These are phyloP conservation scores for Strigamia transsilvanica DNA, from an alignment of 2,888 invertebrate species.

Conservation along the genomic window DNA sequence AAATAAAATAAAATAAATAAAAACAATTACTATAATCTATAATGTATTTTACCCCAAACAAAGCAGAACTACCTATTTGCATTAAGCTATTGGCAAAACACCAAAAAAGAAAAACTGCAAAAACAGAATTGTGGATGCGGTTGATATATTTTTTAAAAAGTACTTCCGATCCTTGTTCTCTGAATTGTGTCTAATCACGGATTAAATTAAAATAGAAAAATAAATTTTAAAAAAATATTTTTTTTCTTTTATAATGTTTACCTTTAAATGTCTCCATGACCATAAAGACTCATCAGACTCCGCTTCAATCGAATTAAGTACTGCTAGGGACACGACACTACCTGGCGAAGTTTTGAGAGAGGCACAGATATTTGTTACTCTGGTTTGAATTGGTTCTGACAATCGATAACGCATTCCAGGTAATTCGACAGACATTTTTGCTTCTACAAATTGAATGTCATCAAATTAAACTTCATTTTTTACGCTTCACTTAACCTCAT, in stretches of 20 bases:
- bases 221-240: background rate
- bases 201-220: background rate
- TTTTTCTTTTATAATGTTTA: background rate
- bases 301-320: background rate
- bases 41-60: background rate
- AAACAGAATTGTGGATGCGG: constrained; percentile 79
- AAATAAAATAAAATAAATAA: background rate
- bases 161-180: constrained; percentile 71
- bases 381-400: background rate
- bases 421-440: background rate
- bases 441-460: background rate
- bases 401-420: background rate
- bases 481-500: background rate
- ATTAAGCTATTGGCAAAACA: background rate
- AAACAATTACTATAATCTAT: background rate
- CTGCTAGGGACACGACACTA: background rate
- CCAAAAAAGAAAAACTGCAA: constrained; percentile 61
- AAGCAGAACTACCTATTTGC: background rate
- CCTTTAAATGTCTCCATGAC: constrained; percentile 13
- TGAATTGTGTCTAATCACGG: constrained; percentile 53
- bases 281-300: background rate
- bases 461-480: background rate
- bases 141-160: constrained; percentile 79
- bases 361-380: background rate
- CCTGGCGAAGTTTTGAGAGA: background rate